phyloP scores from a whole-genome alignment of 2,888 invertebrate species.

The Epinotia demarniana region DNA sequence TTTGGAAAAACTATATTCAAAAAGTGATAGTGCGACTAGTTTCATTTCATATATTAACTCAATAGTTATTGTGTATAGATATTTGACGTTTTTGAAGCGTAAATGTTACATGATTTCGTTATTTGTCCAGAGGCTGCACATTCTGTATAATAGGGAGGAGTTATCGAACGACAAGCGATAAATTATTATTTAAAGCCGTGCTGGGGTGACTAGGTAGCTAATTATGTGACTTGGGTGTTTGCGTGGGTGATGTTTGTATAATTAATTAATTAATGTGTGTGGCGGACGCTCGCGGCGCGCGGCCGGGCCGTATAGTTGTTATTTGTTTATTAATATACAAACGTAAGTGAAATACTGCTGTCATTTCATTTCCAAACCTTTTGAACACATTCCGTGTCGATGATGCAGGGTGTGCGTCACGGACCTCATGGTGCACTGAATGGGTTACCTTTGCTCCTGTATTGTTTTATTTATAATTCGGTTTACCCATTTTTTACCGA shows the following conservation, averaged over 20 bases:
- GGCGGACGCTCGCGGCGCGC: slow-evolving; percentile 18
- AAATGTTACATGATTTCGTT: no score
- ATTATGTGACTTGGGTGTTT: slow-evolving; percentile 15
- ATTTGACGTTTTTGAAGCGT: no score
- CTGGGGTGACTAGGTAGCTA: slow-evolving; percentile 12
- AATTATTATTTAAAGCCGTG: neutral
- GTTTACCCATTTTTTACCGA: no score
- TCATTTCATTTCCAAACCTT: slow-evolving; percentile 8
- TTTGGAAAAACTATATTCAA: no score
- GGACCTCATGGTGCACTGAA: neutral
- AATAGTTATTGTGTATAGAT: no score
- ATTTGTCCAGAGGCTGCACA: neutral
- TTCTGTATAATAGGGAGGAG: neutral
- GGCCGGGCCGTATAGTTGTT: slow-evolving; percentile 30
- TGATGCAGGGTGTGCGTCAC: slow-evolving; percentile 1
- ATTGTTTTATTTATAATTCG: no score
- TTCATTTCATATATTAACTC: no score
- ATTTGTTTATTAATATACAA: slow-evolving; percentile 22
- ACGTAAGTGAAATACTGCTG: slow-evolving; percentile 9
- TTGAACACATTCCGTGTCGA: neutral
- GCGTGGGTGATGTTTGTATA: neutral
- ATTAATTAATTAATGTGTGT: neutral
- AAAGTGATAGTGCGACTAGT: no score
- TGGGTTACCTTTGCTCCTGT: neutral
- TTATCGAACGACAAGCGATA: neutral